Evolutionary conservation across 1,140 invertebrate species (phyloP).

Genomic region (Pissodes strobi): DNA sequence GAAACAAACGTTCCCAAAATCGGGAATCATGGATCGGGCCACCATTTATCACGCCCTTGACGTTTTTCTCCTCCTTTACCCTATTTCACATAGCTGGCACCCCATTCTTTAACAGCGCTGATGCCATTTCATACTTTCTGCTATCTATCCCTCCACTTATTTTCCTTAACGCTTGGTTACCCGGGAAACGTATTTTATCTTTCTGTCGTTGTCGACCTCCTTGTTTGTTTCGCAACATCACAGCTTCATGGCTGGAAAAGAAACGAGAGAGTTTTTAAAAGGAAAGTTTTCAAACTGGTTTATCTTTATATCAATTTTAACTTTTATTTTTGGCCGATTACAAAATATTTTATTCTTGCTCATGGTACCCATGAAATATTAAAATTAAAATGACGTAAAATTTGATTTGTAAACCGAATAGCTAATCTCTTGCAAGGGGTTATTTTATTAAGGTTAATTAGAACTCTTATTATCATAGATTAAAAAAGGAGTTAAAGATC

Average conservation of each 20-base stretch:
- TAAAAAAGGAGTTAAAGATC: too few species aligned
- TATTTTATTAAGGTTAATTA: too few species aligned
- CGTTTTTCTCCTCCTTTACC: slow-evolving; percentile 14
- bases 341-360: too few species aligned
- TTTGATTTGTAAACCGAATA: too few species aligned
- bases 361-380: too few species aligned
- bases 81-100: slow-evolving; percentile 34
- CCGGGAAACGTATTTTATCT: slow-evolving; percentile 34
- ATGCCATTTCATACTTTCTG: slow-evolving; percentile 33
- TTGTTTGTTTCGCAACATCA: slow-evolving; percentile 62
- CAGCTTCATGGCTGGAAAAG: slow-evolving; percentile 15
- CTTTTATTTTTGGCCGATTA: too few species aligned
- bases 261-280: too few species aligned
- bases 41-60: slow-evolving; percentile 31
- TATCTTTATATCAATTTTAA: too few species aligned
- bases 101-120: slow-evolving; percentile 32
- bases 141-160: slow-evolving; percentile 27
- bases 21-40: not conserved
- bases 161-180: slow-evolving; percentile 31
- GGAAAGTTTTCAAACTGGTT: too few species aligned
- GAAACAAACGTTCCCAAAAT: slow-evolving; percentile 2
- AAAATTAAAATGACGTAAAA: too few species aligned
- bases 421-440: too few species aligned
- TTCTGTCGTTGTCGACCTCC: slow-evolving; percentile 69
- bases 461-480: too few species aligned